phyloP scores from a whole-genome alignment of 1,140 invertebrate genomes.

The Chironomus tepperi region DNA sequence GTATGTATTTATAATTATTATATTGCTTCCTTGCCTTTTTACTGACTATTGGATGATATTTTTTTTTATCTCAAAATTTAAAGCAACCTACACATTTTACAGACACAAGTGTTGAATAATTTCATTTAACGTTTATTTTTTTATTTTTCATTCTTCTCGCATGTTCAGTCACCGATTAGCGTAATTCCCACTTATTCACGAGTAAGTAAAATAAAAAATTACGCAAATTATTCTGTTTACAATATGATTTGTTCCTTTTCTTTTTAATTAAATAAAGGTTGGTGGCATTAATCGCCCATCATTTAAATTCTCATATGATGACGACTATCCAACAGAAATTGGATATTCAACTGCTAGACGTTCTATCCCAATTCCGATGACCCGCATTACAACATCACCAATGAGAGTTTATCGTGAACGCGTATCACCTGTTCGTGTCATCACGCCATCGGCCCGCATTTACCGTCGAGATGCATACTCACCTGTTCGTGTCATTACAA shows the following conservation, averaged over 20 bases:
- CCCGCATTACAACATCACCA: slow-evolving; percentile 35
- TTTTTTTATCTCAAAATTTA: not conserved
- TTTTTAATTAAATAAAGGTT: not conserved
- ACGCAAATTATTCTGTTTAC: not conserved
- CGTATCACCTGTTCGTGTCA: slow-evolving; percentile 32
- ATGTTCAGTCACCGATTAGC: not conserved
- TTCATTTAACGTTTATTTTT: not conserved
- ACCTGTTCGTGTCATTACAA: slow-evolving; percentile 30
- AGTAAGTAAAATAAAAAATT: no score
- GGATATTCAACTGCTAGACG: not conserved
- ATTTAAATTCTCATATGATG: slow-evolving; percentile 1
- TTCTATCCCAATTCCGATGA: slow-evolving; percentile 6
- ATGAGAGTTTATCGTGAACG: slow-evolving; percentile 29
- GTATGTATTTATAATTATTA: not conserved
- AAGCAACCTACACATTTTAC: not conserved
- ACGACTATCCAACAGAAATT: slow-evolving; percentile 2
- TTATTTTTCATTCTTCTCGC: not conserved
- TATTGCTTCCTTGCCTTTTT: not conserved
- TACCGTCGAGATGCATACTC: slow-evolving; percentile 25
- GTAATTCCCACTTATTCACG: not conserved
- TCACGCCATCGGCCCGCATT: slow-evolving; percentile 38
- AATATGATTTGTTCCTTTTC: not conserved
- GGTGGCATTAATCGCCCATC: not conserved
- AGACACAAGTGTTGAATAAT: not conserved
- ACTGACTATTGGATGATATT: not conserved